phyloP scores from a whole-genome alignment of 2,797 vertebrate species.

The Megaceryle alcyon region DNA sequence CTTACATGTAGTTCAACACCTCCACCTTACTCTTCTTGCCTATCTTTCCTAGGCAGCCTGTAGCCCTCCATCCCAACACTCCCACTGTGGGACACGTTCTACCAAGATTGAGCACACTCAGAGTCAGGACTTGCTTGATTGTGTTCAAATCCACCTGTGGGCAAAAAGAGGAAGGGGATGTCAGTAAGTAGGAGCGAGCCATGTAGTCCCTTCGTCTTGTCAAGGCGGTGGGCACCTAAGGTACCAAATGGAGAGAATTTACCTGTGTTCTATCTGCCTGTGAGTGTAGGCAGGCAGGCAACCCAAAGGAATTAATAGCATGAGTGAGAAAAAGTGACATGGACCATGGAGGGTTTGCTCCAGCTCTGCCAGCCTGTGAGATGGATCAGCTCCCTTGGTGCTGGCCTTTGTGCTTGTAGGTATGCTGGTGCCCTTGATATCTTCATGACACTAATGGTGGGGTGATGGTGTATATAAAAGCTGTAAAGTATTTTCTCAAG shows the following conservation, averaged over 20 bases:
- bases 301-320: no score
- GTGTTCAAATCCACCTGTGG: not conserved
- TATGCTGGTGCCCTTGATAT: no score
- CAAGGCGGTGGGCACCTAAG: not conserved
- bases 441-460: not conserved
- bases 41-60: no score
- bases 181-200: not conserved
- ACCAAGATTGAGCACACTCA: no score
- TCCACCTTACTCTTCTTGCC: no score
- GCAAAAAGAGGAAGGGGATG: not conserved
- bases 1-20: no score
- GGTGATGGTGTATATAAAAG: not conserved
- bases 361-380: no score
- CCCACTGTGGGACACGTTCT: no score
- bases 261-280: not conserved
- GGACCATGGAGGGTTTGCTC: no score
- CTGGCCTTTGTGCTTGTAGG: not conserved
- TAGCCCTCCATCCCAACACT: no score
- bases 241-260: not conserved
- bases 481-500: not conserved
- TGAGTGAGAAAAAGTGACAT: no score
- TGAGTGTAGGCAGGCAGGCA: not conserved
- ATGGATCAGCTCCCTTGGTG: not conserved
- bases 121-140: no score
- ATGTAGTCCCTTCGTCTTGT: not conserved